These are phyloP conservation scores for Anguilla pacifica DNA, from an alignment of 2,797 vertebrate genomes.

Conservation along the genomic window DNA sequence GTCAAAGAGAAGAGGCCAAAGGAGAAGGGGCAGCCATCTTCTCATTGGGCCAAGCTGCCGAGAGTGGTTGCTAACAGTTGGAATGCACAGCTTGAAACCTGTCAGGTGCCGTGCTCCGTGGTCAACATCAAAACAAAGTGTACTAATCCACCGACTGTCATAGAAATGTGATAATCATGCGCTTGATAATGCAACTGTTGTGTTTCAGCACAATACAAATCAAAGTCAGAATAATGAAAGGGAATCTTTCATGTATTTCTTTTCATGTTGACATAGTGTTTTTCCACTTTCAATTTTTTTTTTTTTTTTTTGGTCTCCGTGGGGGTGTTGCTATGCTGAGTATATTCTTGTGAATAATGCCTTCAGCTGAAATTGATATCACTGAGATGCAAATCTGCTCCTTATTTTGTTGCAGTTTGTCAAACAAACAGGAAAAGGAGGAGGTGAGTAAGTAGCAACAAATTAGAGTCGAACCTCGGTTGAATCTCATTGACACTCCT, in stretches of 20 bases:
- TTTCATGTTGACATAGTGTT: slow-evolving; percentile 32
- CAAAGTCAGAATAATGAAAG: slow-evolving; percentile 39
- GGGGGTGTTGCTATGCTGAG: neutral
- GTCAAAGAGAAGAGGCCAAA: neutral
- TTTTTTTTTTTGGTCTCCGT: neutral
- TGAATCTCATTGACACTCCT: neutral
- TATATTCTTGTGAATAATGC: neutral
- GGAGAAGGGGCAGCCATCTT: neutral
- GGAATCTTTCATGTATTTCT: slow-evolving; percentile 42
- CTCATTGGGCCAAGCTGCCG: neutral
- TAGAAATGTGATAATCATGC: slow-evolving; percentile 33
- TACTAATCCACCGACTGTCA: neutral
- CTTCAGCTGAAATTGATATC: neutral
- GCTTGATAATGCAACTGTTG: slow-evolving; percentile 45
- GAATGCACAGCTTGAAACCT: slow-evolving; percentile 5
- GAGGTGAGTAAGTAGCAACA: neutral
- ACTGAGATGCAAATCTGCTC: neutral
- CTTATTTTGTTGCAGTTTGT: neutral
- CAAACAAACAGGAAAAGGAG: neutral
- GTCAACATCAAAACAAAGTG: neutral
- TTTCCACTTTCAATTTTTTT: neutral
- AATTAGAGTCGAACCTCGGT: neutral
- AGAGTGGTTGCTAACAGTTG: neutral
- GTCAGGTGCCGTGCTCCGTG: neutral
- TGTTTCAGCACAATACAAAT: slow-evolving; percentile 36